These are phyloP conservation scores for Ricordea florida DNA, from an alignment of 92 coral and sea anemone species.

Conservation along the genomic window DNA sequence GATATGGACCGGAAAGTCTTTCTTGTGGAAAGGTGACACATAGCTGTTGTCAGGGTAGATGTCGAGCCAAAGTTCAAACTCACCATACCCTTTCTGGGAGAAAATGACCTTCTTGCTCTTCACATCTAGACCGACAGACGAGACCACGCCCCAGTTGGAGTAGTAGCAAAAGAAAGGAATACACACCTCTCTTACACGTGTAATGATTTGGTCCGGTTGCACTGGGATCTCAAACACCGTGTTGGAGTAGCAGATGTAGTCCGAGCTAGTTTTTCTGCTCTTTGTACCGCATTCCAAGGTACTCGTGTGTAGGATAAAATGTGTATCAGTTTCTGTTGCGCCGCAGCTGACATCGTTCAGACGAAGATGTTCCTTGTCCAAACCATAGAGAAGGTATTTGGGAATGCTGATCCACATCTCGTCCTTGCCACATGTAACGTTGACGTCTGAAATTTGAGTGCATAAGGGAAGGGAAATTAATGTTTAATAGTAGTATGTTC, in stretches of 20 bases:
- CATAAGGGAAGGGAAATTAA: no score
- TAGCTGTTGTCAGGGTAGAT: no score
- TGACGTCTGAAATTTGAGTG: background rate
- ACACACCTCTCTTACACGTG: slow-evolving; percentile 1
- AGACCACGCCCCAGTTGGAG: slow-evolving; percentile 13
- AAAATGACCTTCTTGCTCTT: slow-evolving; percentile 5
- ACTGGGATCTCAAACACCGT: slow-evolving; percentile 1
- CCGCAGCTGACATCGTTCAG: background rate
- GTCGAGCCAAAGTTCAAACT: background rate
- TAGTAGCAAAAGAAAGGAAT: slow-evolving; percentile 13
- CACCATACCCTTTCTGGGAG: background rate
- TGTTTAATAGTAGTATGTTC: no score
- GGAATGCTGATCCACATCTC: slow-evolving; percentile 7
- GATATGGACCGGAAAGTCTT: no score
- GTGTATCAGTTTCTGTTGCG: background rate
- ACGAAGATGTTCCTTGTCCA: slow-evolving; percentile 10
- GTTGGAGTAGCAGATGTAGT: background rate
- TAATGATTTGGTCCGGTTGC: background rate
- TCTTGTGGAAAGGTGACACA: no score
- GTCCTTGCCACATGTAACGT: slow-evolving; percentile 8
- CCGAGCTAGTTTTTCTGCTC: background rate
- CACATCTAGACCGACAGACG: background rate
- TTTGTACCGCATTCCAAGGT: background rate
- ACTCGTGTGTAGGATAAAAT: background rate
- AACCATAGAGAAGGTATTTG: background rate